phyloP scores from a whole-genome alignment of 2,797 vertebrate genomes.

The Poeciliopsis infans region DNA sequence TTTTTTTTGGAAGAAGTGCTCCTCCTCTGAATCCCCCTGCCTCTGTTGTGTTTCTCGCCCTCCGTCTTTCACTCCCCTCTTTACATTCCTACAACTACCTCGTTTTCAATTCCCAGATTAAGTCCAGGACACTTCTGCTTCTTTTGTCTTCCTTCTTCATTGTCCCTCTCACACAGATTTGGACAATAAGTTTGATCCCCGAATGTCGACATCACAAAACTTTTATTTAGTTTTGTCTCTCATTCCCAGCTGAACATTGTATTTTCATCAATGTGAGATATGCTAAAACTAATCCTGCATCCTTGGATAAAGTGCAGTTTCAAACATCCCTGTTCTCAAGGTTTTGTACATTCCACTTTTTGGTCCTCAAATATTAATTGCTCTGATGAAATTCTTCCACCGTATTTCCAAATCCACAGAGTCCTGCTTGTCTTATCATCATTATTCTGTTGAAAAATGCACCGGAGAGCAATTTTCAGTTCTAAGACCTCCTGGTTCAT shows the following conservation, averaged over 20 bases:
- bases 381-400: neutral
- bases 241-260: conserved; percentile 3
- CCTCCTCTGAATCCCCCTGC: conserved; percentile 72
- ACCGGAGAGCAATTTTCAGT: neutral
- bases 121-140: conserved; percentile 57
- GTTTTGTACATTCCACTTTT: neutral
- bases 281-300: neutral
- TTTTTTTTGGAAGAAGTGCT: conserved; percentile 76
- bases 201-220: conserved; percentile 48
- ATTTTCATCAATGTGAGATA: neutral
- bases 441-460: neutral
- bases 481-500: neutral
- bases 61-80: conserved; percentile 56
- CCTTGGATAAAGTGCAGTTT: neutral
- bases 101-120: conserved; percentile 59
- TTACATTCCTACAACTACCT: conserved; percentile 55
- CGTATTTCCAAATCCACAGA: neutral
- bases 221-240: conserved; percentile 35
- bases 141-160: conserved; percentile 60
- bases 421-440: neutral
- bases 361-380: neutral
- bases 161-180: conserved; percentile 52
- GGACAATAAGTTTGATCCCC: conserved; percentile 61
- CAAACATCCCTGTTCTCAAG: neutral
- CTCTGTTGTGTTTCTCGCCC: conserved; percentile 64